phyloP scores from a whole-genome alignment of 2,113 vertebrate genomes.

The Saguinus imperator region DNA sequence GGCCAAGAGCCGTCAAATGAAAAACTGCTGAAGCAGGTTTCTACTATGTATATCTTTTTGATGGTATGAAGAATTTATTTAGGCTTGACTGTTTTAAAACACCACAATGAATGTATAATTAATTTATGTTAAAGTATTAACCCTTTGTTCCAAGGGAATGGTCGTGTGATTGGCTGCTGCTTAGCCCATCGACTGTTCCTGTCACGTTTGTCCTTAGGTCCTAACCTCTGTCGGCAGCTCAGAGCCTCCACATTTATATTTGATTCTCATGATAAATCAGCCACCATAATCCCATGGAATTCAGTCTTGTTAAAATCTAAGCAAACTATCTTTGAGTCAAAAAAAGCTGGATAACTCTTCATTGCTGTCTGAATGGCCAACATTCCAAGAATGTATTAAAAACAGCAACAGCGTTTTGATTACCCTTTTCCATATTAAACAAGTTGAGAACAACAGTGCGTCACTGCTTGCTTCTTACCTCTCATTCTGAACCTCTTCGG shows the following conservation, averaged over 20 bases:
- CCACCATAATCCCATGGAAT: background rate
- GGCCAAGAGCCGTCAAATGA: background rate
- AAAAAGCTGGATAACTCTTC: background rate
- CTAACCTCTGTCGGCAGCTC: background rate
- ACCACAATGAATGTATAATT: conserved; percentile 64
- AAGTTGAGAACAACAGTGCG: conserved; percentile 33
- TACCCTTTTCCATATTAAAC: conserved; percentile 58
- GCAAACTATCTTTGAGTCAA: background rate
- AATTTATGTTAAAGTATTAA: conserved; percentile 56
- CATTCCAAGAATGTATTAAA: conserved; percentile 45
- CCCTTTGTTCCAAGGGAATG: background rate
- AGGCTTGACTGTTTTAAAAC: conserved; percentile 59
- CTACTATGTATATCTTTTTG: background rate
- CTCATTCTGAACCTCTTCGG: background rate
- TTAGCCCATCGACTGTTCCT: background rate
- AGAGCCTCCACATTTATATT: background rate
- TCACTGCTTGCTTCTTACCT: background rate
- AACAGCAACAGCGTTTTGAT: background rate
- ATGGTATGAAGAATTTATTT: conserved; percentile 51
- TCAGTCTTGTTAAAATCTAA: conserved; percentile 32
- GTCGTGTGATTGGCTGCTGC: conserved; percentile 1
- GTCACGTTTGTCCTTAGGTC: background rate
- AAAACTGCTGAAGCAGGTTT: background rate
- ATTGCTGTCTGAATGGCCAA: conserved; percentile 7
- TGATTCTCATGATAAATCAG: background rate